Evolutionary conservation across 2,797 vertebrate genomes (phyloP), one percentile per base, ranked within the genome.

Genomic region (Alectoris magna): DNA sequence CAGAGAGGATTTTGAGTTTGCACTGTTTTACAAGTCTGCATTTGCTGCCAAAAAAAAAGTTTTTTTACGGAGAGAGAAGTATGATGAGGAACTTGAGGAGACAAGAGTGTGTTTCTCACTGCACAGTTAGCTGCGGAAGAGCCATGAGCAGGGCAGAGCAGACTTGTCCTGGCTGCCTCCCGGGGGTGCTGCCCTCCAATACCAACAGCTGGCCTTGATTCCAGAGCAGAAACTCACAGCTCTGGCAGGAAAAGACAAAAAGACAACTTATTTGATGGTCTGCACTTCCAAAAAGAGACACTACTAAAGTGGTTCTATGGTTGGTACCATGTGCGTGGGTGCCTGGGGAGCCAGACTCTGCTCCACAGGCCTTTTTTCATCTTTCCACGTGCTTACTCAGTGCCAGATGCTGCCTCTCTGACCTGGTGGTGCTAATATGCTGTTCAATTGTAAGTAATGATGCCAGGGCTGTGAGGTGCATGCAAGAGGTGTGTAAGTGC

Each of bases 71-170:
- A 27, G 41, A 68, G 48, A 70, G 29, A 88, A 89, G 11, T 68
- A 60, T 29, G 39, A 26, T 21, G 58, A 84, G 73, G 70, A 70
- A 11, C 5, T 53, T 2, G 4, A 55, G 38, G 26, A 84, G 80
- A 27, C 49, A 66, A 78, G 62, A 69, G 13, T 14, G 46, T 15
- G 46, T 22, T 7, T 78, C 49, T 84, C 41, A 43, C 51, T 64
- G 43, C 58, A 29, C 55, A 81, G 48, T 49, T 63, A 58, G 12
- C 60, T 77, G 15, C 24, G 41, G 69, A 2, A 36, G 29, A 76
- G 22, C 15, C 11, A 1, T 0, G 0, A 49, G 16, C 72, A 71
- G 39, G 14, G 4, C 43, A 58, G 38, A 59, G 24, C 0, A 0
- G 66, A 72, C 10, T 15, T 69, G 49, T 80, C 10, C 0, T 2